Base-by-base conservation (phyloP, 2,113 vertebrate genomes). In the Cinclus mexicanus region DNA sequence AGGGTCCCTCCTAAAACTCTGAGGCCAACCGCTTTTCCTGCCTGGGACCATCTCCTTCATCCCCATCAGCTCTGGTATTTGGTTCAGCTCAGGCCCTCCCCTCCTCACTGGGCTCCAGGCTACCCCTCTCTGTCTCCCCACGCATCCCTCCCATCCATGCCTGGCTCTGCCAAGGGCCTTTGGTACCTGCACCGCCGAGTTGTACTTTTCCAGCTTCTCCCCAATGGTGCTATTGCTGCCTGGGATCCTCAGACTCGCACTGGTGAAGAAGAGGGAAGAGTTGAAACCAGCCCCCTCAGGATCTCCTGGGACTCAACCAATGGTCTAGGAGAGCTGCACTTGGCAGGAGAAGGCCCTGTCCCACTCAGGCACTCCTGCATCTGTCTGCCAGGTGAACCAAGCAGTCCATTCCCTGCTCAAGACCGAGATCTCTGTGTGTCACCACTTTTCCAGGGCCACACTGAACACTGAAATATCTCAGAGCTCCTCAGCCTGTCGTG, bases 121-220 rank as follows among this genome's bases (percentile, higher is more conserved):
- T 56, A 46, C 19, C 5, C 11, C 9, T 56, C 60, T 68, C 19
- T 24, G 10, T 37, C 42, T 67, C 39, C 52, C 47, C 56, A 21
- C 47, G 21, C 18, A 31, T 7, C 37, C 33, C 37, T 26, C 49
- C 37, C 57, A 28, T 0, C 1, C n/a, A 35, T 10, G 14, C 20
- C 41, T 6, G 2, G 46, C 28, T 20, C 5, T 64, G 37, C 35
- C 16, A 22, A 50, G 31, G 11, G 11, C 1, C 31, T 68, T 68
- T 2, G 8, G 56, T 91, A 99, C 99, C 98, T 99, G 99, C 41
- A 99, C 97, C 4, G 99, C 99, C 0, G 98, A 98, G 77, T 97
- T 98, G 94, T 99, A 98, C 87, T 97, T 96, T 76, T 99, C 98
- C 98, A 99, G 98, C 96, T 98, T 99, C 97, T 99, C 99, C 79